Conservation (phyloP, 2,888 invertebrate species). For the Microctonus hyperodae region DNA sequence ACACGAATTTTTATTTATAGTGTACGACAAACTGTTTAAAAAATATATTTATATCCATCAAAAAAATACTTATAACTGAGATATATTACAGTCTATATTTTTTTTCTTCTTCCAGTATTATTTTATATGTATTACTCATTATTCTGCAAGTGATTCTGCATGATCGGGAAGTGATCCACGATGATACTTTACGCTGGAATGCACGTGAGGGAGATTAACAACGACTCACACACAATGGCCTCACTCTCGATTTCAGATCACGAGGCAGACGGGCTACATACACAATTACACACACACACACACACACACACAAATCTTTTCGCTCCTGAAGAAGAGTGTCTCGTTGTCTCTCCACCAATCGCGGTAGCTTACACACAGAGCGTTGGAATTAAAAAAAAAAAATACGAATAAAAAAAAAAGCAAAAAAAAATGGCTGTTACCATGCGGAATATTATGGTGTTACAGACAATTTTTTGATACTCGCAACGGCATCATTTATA, state of each 20-base stretch:
- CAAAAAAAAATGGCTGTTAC: neutral
- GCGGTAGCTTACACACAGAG: neutral
- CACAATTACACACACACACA: slow-evolving; percentile 23
- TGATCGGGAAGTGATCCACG: slow-evolving; percentile 12
- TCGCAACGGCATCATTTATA: neutral
- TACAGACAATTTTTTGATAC: neutral
- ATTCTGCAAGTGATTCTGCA: neutral
- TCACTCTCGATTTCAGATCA: slow-evolving; percentile 40
- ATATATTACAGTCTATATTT: neutral
- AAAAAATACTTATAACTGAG: neutral
- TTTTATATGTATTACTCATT: neutral
- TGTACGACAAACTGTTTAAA: no score
- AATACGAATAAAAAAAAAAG: neutral
- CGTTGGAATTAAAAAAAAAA: neutral
- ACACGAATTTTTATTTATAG: no score
- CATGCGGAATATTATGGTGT: neutral
- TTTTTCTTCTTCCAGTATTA: no score
- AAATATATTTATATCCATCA: no score
- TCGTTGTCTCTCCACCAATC: slow-evolving; percentile 8
- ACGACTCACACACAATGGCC: slow-evolving; percentile 26
- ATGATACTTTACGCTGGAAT: slow-evolving; percentile 24
- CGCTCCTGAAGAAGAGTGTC: slow-evolving; percentile 11
- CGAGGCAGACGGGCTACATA: slow-evolving; percentile 31
- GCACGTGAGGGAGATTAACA: slow-evolving; percentile 35
- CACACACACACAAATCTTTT: slow-evolving; percentile 17